These are phyloP conservation scores for Phyllotreta cruciferae DNA, from an alignment of 2,888 invertebrate genomes.

Conservation along the genomic window DNA sequence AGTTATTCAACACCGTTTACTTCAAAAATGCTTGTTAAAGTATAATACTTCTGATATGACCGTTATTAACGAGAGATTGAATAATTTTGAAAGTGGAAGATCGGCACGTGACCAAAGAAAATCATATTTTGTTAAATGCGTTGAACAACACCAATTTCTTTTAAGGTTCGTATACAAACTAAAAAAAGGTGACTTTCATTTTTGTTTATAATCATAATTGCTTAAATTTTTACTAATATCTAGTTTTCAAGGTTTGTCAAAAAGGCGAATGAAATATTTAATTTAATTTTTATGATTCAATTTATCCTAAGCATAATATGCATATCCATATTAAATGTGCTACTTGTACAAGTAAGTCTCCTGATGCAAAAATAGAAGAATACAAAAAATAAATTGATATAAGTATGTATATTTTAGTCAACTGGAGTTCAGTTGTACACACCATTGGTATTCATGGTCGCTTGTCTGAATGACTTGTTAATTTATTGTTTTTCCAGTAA, in stretches of 20 bases:
- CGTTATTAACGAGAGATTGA: too few relatives aligned
- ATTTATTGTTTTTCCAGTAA: neutral
- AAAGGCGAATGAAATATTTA: neutral
- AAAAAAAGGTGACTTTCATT: too few relatives aligned
- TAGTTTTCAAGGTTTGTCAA: neutral
- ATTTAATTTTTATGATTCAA: neutral
- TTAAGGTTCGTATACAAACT: too few relatives aligned
- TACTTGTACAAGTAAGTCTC: neutral
- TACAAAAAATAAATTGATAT: neutral
- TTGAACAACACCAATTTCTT: slow-evolving; percentile 2
- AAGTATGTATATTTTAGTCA: neutral
- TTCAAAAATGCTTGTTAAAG: too few relatives aligned
- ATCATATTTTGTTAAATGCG: too few relatives aligned
- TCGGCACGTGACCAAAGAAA: too few relatives aligned
- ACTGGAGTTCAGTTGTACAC: neutral
- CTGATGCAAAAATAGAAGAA: neutral
- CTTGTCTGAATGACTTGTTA: neutral
- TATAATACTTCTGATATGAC: too few relatives aligned
- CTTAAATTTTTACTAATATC: too few relatives aligned
- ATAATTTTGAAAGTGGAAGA: too few relatives aligned
- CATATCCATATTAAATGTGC: neutral
- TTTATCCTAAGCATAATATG: neutral
- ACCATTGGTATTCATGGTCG: neutral
- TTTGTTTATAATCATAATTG: too few relatives aligned
- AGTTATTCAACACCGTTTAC: too few relatives aligned